These are phyloP conservation scores for Listrodromus nycthemerus DNA, from an alignment of 2,888 invertebrate genomes.

Conservation along the genomic window DNA sequence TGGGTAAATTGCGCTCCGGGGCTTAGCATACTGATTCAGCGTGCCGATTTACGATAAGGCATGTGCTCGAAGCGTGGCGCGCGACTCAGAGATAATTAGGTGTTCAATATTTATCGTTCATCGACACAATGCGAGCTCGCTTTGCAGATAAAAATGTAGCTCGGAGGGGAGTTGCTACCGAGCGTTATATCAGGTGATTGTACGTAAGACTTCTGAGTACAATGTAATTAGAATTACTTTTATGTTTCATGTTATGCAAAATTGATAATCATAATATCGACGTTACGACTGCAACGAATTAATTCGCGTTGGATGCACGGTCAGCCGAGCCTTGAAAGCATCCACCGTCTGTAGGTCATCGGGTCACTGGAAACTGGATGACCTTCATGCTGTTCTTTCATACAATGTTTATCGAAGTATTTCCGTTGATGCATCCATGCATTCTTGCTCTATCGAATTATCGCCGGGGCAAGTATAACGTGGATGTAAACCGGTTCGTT, in stretches of 20 bases:
- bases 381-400: constrained; percentile 25
- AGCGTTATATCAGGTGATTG: background rate
- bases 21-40: constrained; percentile 22
- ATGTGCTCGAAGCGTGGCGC: constrained; percentile 18
- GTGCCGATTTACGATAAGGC: constrained; percentile 11
- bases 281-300: background rate
- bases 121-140: too few relatives aligned
- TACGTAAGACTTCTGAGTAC: background rate
- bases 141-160: too few relatives aligned
- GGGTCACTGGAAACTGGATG: constrained; percentile 41
- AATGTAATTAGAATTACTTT: background rate
- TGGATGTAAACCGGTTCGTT: background rate
- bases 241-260: background rate
- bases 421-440: constrained; percentile 25
- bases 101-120: constrained; percentile 4
- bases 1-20: constrained; percentile 18
- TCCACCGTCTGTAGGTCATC: constrained; percentile 35
- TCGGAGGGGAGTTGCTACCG: background rate
- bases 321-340: constrained; percentile 7
- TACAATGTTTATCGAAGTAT: background rate
- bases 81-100: constrained; percentile 1
- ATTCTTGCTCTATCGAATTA: constrained; percentile 32
- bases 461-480: background rate
- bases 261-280: background rate
- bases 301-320: background rate